Evolutionary conservation across 2,113 vertebrate species (phyloP), one percentile per base, ranked within the genome.

Genomic region (Mus spicilegus): DNA sequence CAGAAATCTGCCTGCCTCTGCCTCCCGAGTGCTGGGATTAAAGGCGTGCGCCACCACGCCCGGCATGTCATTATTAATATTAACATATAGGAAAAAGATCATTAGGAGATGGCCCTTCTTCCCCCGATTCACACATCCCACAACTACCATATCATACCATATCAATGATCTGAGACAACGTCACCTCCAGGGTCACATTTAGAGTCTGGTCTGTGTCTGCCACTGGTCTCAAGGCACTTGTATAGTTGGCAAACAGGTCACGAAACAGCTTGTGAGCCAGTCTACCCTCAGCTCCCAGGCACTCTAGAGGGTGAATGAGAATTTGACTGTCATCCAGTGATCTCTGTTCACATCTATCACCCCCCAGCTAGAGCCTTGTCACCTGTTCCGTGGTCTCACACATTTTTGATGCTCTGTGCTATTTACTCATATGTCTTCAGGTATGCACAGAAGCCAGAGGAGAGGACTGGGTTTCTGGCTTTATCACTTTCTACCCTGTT

Each of bases 141-240:
- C 17, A 17, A 58, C 11, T 39, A 80, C 17, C 58, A 58, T 20
- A 30, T n/a, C 98, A 98, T 98, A 99, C 99, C 99, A 99, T 99
- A 97, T 99, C 99, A 5, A 99, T 99, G 97, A 99, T 99, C 98
- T 99, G 99, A 63, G 99, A 99, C 51, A 99, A 95, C 11, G 99
- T 99, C 98, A 99, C 98, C 97, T 99, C 99, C 24, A 99, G 98
- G 49, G 99, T 99, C 97, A 99, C 99, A 2, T 99, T 99, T 87
- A 99, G 98, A 2, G 98, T 98, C 91, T 97, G 98, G 56, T 99
- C 98, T 0, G 99, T 99, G 98, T 99, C 99, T 69, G 99, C 99
- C 96, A 99, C 99, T 0, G 99, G 99, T 70, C 99, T 98, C 98
- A 99, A 97, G 3, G 99, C 99, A 12, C 98, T 99, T 24, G 99